A percentile compares a stretch with the other conserved stretches of the same genome.
These are phyloP conservation scores for Orchesella cincta DNA, from an alignment of 1,140 invertebrate species.

Conservation along the genomic window DNA sequence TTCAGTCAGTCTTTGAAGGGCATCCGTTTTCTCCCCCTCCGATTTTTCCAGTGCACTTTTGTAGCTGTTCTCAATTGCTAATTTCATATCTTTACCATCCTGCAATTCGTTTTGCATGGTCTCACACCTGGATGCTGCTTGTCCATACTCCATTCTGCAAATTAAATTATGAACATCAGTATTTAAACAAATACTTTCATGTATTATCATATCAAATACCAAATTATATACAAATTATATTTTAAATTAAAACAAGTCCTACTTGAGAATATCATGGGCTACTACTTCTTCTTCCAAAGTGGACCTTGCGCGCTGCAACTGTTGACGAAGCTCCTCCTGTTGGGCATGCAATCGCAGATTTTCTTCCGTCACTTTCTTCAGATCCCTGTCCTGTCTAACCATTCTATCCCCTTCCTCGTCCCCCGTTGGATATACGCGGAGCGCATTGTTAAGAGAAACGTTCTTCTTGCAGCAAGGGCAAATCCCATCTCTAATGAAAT, in stretches of 20 bases:
- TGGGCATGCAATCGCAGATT: background rate
- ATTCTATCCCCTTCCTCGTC: constrained; percentile 24
- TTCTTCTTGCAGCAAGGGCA: constrained; percentile 12
- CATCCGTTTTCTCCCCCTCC: background rate
- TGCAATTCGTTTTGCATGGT: background rate
- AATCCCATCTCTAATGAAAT: background rate
- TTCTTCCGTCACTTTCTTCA: background rate
- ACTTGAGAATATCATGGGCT: constrained; percentile 34
- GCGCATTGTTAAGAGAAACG: background rate
- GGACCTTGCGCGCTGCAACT: background rate
- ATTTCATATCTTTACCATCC: background rate
- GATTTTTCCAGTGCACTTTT: background rate
- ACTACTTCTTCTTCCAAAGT: constrained; percentile 20
- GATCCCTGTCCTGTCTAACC: background rate
- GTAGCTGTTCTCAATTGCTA: background rate
- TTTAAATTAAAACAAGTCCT: too few relatives aligned
- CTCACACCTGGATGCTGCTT: constrained; percentile 24
- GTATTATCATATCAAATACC: background rate
- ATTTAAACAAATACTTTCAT: background rate
- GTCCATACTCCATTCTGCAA: constrained; percentile 27
- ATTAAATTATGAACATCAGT: too few relatives aligned
- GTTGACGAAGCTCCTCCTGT: background rate
- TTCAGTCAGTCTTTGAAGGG: background rate
- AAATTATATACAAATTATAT: background rate
- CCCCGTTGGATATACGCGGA: constrained; percentile 24